These are phyloP conservation scores for Phalacrocorax carbo DNA, from an alignment of 2,113 vertebrate genomes.

Conservation along the genomic window DNA sequence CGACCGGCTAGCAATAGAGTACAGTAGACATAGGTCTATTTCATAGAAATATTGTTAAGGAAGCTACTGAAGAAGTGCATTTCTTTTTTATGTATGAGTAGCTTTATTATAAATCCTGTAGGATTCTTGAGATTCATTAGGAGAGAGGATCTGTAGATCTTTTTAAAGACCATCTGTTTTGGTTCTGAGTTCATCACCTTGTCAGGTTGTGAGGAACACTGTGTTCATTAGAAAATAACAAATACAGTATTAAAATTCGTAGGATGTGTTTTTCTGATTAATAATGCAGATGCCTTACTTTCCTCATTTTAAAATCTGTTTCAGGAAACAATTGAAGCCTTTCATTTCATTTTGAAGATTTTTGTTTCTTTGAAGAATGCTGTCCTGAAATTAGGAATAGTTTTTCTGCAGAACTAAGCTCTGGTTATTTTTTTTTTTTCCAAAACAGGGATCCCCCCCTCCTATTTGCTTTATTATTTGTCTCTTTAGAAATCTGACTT, in stretches of 20 bases:
- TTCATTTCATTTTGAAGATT: conserved; percentile 46
- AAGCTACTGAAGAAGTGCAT: conserved; percentile 26
- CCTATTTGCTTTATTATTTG: conserved; percentile 46
- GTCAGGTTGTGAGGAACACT: conserved; percentile 35
- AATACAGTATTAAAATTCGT: conserved; percentile 58
- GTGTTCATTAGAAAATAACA: conserved; percentile 58
- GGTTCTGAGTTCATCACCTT: conserved; percentile 60
- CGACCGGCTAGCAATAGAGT: too few relatives aligned
- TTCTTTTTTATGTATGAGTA: conserved; percentile 54
- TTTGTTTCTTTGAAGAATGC: conserved; percentile 66
- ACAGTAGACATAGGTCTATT: neutral
- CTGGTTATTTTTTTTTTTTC: conserved; percentile 19
- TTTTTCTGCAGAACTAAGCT: conserved; percentile 51
- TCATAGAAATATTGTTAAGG: neutral
- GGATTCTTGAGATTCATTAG: conserved; percentile 64
- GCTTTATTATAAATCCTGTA: conserved; percentile 58
- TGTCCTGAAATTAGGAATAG: conserved; percentile 38
- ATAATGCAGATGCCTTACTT: conserved; percentile 67
- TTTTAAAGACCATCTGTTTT: conserved; percentile 73
- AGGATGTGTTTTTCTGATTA: conserved; percentile 49
- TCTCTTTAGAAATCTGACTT: conserved; percentile 52
- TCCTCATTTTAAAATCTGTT: conserved; percentile 55
- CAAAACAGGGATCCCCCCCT: neutral
- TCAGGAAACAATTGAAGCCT: conserved; percentile 57
- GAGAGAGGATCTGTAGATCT: conserved; percentile 57